Evolutionary conservation across 2,797 vertebrate species (phyloP).

Genomic region (Pelodytes ibericus): DNA sequence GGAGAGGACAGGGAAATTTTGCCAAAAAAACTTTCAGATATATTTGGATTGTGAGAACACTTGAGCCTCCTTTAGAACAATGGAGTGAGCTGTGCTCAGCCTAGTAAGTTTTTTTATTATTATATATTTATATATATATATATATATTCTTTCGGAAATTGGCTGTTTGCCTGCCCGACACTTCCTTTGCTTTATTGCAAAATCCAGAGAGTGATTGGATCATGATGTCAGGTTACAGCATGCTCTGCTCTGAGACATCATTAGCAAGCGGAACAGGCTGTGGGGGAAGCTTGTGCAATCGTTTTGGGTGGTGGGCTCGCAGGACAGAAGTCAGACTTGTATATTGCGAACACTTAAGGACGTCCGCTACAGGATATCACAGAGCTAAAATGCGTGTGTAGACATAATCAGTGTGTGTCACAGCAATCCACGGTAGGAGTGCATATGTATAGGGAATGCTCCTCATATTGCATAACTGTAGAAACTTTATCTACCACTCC

Average conservation of each 20-base stretch:
- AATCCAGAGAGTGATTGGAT: slow-evolving; percentile 56
- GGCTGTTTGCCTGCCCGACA: slow-evolving; percentile 50
- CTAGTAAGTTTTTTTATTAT: slow-evolving; percentile 32
- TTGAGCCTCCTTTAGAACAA: slow-evolving; percentile 56
- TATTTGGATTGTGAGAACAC: slow-evolving; percentile 54
- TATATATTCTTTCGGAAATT: slow-evolving; percentile 36
- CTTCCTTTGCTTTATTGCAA: slow-evolving; percentile 52
- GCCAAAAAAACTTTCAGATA: slow-evolving; percentile 58
- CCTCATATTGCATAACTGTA: too few species aligned
- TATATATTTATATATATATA: too few species aligned
- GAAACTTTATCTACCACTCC: too few species aligned
- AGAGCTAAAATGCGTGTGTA: too few species aligned
- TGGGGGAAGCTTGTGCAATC: slow-evolving; percentile 42
- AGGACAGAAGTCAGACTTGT: slow-evolving; percentile 9
- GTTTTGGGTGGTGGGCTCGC: slow-evolving; percentile 48
- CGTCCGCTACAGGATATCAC: too few species aligned
- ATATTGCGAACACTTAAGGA: too few species aligned
- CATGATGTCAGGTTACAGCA: slow-evolving; percentile 63
- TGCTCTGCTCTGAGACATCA: slow-evolving; percentile 17
- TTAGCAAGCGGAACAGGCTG: slow-evolving; percentile 11
- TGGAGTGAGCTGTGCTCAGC: slow-evolving; percentile 60
- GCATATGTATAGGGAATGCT: too few species aligned
- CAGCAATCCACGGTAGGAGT: too few species aligned
- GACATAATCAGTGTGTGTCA: too few species aligned
- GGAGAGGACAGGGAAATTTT: slow-evolving; percentile 69